phyloP scores from a whole-genome alignment of 1,140 invertebrate genomes.

The Trichonephila clavipes region DNA sequence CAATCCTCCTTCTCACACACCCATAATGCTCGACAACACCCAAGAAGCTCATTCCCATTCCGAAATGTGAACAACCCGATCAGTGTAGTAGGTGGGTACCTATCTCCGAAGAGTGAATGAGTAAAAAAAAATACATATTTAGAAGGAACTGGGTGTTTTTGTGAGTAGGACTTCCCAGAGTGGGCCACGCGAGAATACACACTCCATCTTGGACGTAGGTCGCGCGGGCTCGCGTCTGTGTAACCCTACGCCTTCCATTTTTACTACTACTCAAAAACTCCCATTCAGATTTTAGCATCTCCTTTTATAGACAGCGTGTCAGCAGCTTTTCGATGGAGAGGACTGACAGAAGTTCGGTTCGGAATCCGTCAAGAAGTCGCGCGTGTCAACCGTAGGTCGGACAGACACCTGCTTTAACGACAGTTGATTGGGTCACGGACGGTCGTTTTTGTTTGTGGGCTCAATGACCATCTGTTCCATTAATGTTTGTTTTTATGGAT shows the following conservation, averaged over 20 bases:
- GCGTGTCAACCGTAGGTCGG: not conserved
- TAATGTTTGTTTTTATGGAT: not conserved
- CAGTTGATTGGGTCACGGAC: not conserved
- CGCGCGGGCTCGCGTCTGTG: not conserved
- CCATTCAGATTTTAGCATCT: conserved; percentile 16
- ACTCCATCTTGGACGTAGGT: not conserved
- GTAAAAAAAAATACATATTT: not conserved
- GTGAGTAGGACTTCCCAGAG: conserved; percentile 16
- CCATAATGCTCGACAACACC: conserved; percentile 47
- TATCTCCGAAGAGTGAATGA: not conserved
- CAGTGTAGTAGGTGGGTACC: conserved; percentile 10
- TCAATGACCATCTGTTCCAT: not conserved
- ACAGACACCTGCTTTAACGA: not conserved
- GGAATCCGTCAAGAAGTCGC: not conserved
- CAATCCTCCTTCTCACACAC: conserved; percentile 1
- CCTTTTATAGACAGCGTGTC: conserved; percentile 20
- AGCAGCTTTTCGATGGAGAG: not conserved
- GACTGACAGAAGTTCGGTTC: not conserved
- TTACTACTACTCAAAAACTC: conserved; percentile 36
- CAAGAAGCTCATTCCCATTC: not conserved
- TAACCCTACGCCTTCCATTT: conserved; percentile 37
- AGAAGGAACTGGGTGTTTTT: not conserved
- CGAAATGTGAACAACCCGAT: conserved; percentile 38
- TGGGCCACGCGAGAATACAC: conserved; percentile 26
- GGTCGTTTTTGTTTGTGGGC: conserved; percentile 8